These are phyloP conservation scores for Lepidurus arcticus DNA, from an alignment of 1,140 invertebrate species.

Conservation along the genomic window DNA sequence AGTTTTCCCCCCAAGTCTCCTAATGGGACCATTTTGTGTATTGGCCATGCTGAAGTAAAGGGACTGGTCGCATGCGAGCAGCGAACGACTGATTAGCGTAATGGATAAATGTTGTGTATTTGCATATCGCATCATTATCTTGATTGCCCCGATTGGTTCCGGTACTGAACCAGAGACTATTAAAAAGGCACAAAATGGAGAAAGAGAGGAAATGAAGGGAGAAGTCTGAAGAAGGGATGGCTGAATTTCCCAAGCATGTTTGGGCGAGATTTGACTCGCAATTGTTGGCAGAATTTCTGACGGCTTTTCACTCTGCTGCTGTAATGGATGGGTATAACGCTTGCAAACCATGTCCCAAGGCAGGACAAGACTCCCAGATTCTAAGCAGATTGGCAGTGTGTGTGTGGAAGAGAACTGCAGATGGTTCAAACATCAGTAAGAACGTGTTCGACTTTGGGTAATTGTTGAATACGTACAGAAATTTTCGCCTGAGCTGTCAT, in stretches of 20 bases:
- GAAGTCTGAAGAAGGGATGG: no score
- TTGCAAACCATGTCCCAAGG: background rate
- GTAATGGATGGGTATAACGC: background rate
- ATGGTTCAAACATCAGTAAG: background rate
- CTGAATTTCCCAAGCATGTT: no score
- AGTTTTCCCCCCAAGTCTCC: background rate
- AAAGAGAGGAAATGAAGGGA: background rate
- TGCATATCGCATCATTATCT: background rate
- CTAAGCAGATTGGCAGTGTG: background rate
- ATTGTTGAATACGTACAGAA: background rate
- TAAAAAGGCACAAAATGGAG: background rate
- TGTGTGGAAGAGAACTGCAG: background rate
- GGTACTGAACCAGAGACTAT: background rate
- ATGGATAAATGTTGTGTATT: background rate
- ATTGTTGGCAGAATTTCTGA: background rate
- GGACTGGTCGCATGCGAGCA: background rate
- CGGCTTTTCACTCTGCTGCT: background rate
- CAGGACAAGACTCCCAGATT: background rate
- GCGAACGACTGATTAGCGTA: background rate
- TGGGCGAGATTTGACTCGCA: background rate
- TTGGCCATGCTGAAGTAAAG: background rate
- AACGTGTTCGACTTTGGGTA: background rate
- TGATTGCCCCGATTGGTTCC: background rate
- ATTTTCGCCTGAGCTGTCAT: background rate
- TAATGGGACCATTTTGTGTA: slow-evolving; percentile 16